These are phyloP conservation scores for Pecten maximus DNA, from an alignment of 2,888 invertebrate genomes.

Conservation along the genomic window DNA sequence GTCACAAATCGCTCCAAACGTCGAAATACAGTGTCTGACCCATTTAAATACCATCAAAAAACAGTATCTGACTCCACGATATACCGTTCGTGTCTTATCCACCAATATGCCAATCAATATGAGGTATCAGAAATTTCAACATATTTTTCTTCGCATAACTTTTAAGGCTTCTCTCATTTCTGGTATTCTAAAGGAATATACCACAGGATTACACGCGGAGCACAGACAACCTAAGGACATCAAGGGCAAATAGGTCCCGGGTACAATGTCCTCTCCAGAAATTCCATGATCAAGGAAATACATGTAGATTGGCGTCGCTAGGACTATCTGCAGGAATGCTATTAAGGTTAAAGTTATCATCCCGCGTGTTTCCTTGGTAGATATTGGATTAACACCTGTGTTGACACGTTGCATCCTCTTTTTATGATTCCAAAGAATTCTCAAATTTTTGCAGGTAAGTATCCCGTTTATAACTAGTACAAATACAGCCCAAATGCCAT, in stretches of 20 bases:
- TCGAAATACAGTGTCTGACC: too few relatives aligned
- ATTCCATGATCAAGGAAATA: background rate
- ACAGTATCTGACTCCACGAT: too few relatives aligned
- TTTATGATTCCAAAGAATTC: background rate
- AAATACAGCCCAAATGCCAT: background rate
- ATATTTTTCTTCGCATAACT: background rate
- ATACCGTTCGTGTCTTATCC: too few relatives aligned
- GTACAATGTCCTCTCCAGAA: background rate
- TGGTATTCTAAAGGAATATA: background rate
- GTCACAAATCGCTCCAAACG: too few relatives aligned
- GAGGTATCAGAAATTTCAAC: too few relatives aligned
- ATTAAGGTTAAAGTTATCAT: background rate
- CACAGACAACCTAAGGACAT: background rate
- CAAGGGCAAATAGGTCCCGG: background rate
- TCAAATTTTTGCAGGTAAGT: background rate
- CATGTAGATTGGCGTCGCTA: background rate
- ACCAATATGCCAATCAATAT: too few relatives aligned
- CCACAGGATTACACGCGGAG: background rate
- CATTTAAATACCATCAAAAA: too few relatives aligned
- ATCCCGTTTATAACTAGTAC: background rate
- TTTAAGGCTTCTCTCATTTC: slow-evolving; percentile 12
- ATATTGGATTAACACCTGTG: background rate
- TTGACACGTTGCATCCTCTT: background rate
- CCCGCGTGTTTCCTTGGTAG: background rate
- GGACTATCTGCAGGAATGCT: background rate